Conservation (phyloP, 2,888 invertebrate genomes). For the Brenthis ino region DNA sequence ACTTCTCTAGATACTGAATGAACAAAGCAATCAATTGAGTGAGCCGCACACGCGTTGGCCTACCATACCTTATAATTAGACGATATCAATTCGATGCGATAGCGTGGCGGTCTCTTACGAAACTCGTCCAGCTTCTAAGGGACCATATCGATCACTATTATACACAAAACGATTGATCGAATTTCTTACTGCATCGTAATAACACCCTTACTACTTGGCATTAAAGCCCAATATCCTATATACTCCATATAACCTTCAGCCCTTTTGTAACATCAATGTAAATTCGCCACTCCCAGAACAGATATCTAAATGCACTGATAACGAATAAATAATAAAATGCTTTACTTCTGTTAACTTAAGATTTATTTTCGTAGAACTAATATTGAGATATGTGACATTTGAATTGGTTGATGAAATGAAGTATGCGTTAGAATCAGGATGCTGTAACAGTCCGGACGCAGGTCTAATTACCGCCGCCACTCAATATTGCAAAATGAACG, state of each 20-base stretch:
- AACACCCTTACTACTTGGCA: slow-evolving; percentile 19
- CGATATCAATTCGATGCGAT: slow-evolving; percentile 79
- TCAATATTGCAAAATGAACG: slow-evolving; percentile 76
- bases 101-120: slow-evolving; percentile 74
- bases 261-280: slow-evolving; percentile 41
- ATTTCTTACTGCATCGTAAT: slow-evolving; percentile 31
- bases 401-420: slow-evolving; percentile 38
- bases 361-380: slow-evolving; percentile 34
- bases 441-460: slow-evolving; percentile 73
- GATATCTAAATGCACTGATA: slow-evolving; percentile 45
- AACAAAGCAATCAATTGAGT: slow-evolving; percentile 51
- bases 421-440: slow-evolving; percentile 76
- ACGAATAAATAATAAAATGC: slow-evolving; percentile 41
- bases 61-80: slow-evolving; percentile 77
- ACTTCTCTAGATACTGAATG: slow-evolving; percentile 44
- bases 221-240: slow-evolving; percentile 41
- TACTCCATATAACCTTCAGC: slow-evolving; percentile 49
- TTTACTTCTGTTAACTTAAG: slow-evolving; percentile 34
- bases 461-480: slow-evolving; percentile 76
- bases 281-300: slow-evolving; percentile 49
- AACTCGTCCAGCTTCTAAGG: slow-evolving; percentile 72
- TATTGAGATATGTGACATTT: slow-evolving; percentile 34
- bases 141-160: slow-evolving; percentile 59
- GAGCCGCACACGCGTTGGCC: slow-evolving; percentile 52
- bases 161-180: slow-evolving; percentile 40